Conservation (phyloP, 2,888 invertebrate genomes). For the Drosophila kambysellisi region DNA sequence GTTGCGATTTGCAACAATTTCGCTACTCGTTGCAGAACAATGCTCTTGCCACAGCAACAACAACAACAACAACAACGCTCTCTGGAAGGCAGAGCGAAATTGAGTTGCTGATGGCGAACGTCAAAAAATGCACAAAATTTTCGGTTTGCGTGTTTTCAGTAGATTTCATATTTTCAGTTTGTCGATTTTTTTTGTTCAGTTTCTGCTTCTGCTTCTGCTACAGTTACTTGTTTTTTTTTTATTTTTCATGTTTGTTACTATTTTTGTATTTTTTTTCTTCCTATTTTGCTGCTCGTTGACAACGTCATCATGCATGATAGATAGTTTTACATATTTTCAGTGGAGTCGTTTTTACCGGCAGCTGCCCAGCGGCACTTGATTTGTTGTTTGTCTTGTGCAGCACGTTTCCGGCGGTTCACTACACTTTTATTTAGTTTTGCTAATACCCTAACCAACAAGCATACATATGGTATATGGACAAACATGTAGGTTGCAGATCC, state of each 20-base stretch:
- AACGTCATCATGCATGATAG: conserved; percentile 77
- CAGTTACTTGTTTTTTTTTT: conserved; percentile 1
- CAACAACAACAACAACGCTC: conserved; percentile 23
- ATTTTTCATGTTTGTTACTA: conserved; percentile 4
- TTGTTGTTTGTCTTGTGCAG: conserved; percentile 79
- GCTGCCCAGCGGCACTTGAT: conserved; percentile 75
- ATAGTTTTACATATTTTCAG: conserved; percentile 78
- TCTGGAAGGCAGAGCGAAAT: conserved; percentile 57
- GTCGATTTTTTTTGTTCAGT: not conserved
- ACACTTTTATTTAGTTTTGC: conserved; percentile 65
- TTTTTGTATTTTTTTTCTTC: conserved; percentile 12
- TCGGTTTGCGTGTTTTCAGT: conserved; percentile 17
- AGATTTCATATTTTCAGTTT: conserved; percentile 36
- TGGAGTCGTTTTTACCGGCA: conserved; percentile 58
- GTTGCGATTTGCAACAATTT: conserved; percentile 69
- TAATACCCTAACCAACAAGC: conserved; percentile 23
- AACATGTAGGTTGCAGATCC: not conserved
- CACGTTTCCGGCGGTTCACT: conserved; percentile 62
- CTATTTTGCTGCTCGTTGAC: conserved; percentile 51
- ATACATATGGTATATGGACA: not conserved
- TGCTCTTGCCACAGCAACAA: conserved; percentile 23
- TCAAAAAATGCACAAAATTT: conserved; percentile 67
- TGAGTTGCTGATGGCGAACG: conserved; percentile 70
- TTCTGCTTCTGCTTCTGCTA: not conserved
- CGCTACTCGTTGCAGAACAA: conserved; percentile 33